Percentiles rank a stretch among this genome's conserved stretches.
Evolutionary conservation across 1,140 invertebrate genomes (phyloP).

Genomic region (Philotrypesis tridentata): DNA sequence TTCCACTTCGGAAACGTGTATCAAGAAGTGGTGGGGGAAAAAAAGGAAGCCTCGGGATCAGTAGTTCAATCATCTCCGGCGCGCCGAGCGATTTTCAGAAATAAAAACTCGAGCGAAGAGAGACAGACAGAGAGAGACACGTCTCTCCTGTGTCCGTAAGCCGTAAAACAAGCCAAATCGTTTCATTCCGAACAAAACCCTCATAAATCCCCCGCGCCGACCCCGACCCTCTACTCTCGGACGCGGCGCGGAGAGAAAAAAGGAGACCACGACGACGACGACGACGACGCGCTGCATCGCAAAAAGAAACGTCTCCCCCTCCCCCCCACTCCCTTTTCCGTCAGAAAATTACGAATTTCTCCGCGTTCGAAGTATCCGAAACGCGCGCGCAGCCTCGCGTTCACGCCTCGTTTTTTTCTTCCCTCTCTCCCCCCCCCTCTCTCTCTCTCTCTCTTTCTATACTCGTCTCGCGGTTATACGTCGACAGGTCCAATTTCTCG

Average conservation of each 20-base stretch:
- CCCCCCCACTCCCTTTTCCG: conserved; percentile 49
- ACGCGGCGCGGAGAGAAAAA: neutral
- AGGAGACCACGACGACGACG: too few relatives aligned
- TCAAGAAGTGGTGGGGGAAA: too few relatives aligned
- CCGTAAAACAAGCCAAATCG: neutral
- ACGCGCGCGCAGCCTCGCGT: conserved; percentile 34
- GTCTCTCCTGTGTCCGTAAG: neutral
- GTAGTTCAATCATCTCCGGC: neutral
- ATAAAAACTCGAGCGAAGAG: neutral
- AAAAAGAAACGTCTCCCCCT: neutral
- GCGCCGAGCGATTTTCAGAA: neutral
- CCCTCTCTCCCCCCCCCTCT: too few relatives aligned
- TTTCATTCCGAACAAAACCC: neutral
- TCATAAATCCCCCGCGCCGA: neutral
- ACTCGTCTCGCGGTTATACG: conserved; percentile 20
- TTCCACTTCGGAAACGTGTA: too few relatives aligned
- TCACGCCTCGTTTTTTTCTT: conserved; percentile 39
- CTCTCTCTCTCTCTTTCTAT: too few relatives aligned
- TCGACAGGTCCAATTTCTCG: conserved; percentile 44
- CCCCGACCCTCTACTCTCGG: too few relatives aligned
- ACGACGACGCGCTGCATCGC: too few relatives aligned
- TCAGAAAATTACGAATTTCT: conserved; percentile 15
- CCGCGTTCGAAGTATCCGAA: conserved; percentile 32
- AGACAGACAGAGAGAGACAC: neutral
- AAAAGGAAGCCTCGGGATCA: too few relatives aligned